Percentiles rank a stretch among this genome's conserved stretches.
Evolutionary conservation across 2,113 vertebrate species (phyloP).

Genomic region (Montifringilla adamsi): DNA sequence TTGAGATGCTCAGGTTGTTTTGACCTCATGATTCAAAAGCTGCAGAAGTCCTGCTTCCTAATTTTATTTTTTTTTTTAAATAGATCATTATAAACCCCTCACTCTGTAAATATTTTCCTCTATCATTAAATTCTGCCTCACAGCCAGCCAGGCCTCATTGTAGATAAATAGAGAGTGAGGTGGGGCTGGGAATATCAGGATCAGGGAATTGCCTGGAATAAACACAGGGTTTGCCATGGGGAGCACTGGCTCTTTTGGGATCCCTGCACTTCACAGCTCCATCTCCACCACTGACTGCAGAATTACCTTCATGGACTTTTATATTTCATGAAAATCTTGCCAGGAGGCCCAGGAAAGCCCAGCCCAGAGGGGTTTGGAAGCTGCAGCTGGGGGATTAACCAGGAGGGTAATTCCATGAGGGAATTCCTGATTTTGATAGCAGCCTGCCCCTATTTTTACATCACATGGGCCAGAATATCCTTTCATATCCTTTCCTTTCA

Average conservation of each 20-base stretch:
- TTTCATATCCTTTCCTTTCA: neutral
- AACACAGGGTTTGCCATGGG: neutral
- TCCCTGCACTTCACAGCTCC: neutral
- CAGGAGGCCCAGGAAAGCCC: neutral
- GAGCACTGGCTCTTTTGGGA: neutral
- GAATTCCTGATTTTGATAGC: neutral
- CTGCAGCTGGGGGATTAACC: neutral
- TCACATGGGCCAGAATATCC: neutral
- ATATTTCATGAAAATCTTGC: neutral
- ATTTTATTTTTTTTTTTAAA: neutral
- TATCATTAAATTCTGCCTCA: neutral
- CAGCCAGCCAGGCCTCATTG: accelerated
- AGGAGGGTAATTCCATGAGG: neutral
- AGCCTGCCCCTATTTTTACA: neutral
- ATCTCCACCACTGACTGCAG: neutral
- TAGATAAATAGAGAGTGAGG: accelerated
- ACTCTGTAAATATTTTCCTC: neutral
- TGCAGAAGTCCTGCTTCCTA: neutral
- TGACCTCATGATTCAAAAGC: neutral
- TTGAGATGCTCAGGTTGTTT: neutral
- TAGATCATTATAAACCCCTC: neutral
- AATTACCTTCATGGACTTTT: neutral
- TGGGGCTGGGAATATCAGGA: accelerated
- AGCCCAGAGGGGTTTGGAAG: neutral
- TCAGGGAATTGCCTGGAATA: neutral